Evolutionary conservation across 2,113 vertebrate genomes (phyloP), one percentile per base, ranked within the genome.

Genomic region (Atlantisia rogersi): DNA sequence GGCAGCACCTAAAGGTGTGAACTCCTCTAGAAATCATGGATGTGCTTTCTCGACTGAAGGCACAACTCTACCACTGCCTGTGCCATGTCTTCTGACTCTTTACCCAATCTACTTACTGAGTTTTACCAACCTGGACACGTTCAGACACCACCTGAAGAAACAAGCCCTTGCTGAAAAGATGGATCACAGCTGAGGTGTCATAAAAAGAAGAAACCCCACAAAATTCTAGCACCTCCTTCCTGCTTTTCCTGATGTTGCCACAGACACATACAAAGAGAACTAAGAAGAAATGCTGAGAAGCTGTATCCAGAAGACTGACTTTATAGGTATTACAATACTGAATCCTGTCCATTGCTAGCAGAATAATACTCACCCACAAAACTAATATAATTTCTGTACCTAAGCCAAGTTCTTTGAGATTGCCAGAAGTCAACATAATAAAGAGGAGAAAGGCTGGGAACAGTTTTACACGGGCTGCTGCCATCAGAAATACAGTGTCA

Each of bases 361-460:
- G 65, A 92, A 86, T 87, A 84, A 28, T 10, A 70, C 35, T 82
- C 48, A 37, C 48, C 73, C 65, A 73, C 48, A 65, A 89, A 95
- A 42, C 35, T 52, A 92, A 94, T 75, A 91, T 25, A 13, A 79
- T 82, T 87, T 68, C 69, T 87, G 77, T 76, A 88, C 40, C 63
- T 39, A 52, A 82, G 75, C 90, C 85, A 93, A 82, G 28, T 59
- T 62, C 90, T 50, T 24, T 1, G 25, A 73, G 28, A 29, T 25
- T 95, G 75, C 78, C 84, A 88, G 87, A 85, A 92, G 82, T 92
- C 82, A 91, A 85, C 62, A 73, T 62, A 73, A 90, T 94, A 55
- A 94, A 96, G 67, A 90, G 35, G 14, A 91, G 44, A 79, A 95
- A 69, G 50, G 73, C n/a, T 3, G 1, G 75, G 50, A 94, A 59